phyloP scores from a whole-genome alignment of 2,888 invertebrate genomes.

The Aradus depressus region DNA sequence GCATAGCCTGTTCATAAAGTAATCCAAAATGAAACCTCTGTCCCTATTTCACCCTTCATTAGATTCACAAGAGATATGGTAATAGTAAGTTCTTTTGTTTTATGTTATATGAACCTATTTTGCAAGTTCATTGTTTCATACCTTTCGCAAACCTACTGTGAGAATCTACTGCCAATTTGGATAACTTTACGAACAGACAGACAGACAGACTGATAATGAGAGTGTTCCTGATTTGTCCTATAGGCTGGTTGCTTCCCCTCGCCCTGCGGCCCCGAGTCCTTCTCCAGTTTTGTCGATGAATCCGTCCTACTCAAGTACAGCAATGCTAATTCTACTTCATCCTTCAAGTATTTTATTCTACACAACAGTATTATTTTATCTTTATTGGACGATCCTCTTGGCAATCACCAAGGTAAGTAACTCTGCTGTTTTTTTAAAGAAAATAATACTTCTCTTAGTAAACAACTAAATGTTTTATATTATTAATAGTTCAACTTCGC shows the following conservation, averaged over 20 bases:
- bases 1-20: too few relatives aligned
- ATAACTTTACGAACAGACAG: too few relatives aligned
- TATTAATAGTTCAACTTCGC: too few relatives aligned
- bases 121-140: background rate
- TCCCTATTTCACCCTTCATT: too few relatives aligned
- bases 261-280: conserved; percentile 69
- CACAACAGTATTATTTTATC: conserved; percentile 84
- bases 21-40: too few relatives aligned
- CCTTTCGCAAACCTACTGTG: background rate
- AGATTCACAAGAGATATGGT: background rate
- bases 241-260: conserved; percentile 74
- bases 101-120: background rate
- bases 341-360: conserved; percentile 67
- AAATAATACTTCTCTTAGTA: background rate
- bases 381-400: conserved; percentile 80
- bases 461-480: too few relatives aligned
- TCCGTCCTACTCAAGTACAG: conserved; percentile 66
- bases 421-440: too few relatives aligned
- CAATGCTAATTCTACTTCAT: conserved; percentile 43
- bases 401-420: conserved; percentile 58
- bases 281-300: conserved; percentile 82
- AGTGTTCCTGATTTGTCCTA: background rate
- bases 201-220: too few relatives aligned
- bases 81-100: background rate
- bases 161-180: too few relatives aligned